Conservation (phyloP, 2,888 invertebrate genomes). For the Ecdyonurus torrentis region DNA sequence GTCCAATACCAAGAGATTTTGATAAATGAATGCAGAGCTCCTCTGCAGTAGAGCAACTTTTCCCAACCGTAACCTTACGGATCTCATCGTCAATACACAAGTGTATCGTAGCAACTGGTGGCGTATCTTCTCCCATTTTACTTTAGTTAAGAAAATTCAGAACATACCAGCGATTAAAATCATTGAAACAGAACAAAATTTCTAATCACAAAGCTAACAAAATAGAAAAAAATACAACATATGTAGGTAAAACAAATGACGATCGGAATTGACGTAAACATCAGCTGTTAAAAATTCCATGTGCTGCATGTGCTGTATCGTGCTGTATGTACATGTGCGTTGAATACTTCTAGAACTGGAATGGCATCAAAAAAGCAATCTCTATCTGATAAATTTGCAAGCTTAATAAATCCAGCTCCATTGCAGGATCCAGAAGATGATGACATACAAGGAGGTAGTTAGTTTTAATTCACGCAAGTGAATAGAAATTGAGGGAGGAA, state of each 20-base stretch:
- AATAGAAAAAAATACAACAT: neutral
- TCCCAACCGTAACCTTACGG: neutral
- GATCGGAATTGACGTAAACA: neutral
- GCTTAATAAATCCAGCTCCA: neutral
- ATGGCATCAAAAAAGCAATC: neutral
- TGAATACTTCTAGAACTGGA: neutral
- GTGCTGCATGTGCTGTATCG: no score
- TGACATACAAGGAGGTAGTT: neutral
- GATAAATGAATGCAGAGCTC: constrained; percentile 54
- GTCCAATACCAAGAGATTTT: constrained; percentile 53
- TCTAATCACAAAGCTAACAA: neutral
- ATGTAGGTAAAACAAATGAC: neutral
- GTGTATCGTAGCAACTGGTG: constrained; percentile 4
- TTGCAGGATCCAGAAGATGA: neutral
- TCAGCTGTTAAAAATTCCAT: no score
- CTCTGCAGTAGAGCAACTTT: constrained; percentile 37
- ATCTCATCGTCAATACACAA: constrained; percentile 3
- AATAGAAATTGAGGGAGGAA: no score
- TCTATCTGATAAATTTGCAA: neutral
- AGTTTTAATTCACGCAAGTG: no score
- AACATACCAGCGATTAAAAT: neutral
- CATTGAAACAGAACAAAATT: neutral
- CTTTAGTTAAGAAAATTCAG: neutral
- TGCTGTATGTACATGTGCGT: neutral
- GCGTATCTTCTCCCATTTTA: constrained; percentile 5